Evolutionary conservation across 2,113 vertebrate genomes (phyloP).

Genomic region (Actenoides lindsayi): DNA sequence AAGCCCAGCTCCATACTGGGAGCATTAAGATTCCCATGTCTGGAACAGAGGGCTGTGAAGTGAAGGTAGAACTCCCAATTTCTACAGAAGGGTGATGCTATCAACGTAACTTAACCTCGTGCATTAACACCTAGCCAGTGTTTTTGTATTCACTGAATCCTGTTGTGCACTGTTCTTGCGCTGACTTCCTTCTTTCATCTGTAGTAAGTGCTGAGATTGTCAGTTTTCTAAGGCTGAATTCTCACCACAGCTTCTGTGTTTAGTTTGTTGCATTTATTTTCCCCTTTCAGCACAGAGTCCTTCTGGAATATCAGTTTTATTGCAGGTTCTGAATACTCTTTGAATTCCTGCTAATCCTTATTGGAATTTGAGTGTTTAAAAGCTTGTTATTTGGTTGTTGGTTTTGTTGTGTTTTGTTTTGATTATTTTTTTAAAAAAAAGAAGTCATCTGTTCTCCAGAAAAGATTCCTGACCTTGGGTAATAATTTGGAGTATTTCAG

Average conservation of each 20-base stretch:
- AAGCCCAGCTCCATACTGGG: rapidly evolving
- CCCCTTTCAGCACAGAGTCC: background rate
- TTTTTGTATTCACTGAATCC: background rate
- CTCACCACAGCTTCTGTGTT: background rate
- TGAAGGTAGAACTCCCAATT: background rate
- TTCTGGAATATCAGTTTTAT: background rate
- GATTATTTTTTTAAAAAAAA: background rate
- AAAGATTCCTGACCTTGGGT: background rate
- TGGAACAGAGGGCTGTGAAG: background rate
- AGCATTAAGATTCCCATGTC: rapidly evolving
- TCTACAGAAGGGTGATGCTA: background rate
- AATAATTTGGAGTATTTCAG: background rate
- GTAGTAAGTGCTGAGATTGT: background rate
- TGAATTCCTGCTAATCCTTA: background rate
- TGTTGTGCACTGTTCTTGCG: background rate
- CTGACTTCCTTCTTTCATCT: background rate
- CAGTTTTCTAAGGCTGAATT: background rate
- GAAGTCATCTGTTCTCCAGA: background rate
- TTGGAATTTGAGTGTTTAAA: background rate
- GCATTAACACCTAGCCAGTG: background rate
- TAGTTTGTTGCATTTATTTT: background rate
- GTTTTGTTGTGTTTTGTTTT: no score
- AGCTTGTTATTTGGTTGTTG: background rate
- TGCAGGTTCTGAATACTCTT: background rate
- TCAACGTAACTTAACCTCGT: background rate